Evolutionary conservation across 2,888 invertebrate species (phyloP), one percentile per base, ranked within the genome.

Genomic region (Biston betularia): DNA sequence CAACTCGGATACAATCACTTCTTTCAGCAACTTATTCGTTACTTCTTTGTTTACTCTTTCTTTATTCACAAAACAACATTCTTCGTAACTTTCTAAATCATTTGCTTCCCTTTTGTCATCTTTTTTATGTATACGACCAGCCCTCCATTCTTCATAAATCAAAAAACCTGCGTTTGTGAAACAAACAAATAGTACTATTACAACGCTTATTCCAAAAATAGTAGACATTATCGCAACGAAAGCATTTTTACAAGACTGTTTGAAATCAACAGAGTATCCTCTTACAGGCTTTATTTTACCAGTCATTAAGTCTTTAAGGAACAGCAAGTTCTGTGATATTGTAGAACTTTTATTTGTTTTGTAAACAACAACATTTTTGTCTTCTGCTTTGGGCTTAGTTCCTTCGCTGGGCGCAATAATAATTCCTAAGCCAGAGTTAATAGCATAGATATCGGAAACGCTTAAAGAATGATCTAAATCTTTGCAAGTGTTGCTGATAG

Each of bases 271-370:
- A 0, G 70, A 73, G n/a, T 79, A 79, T n/a, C 68, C 75, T 14
- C 77, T 75, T 2, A 69, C 44, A 5, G 83, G 80, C 62, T 74
- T 82, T 7, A 90, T 67, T 62, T 84, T 89, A 0, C 90, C 89
- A 54, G 73, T 78, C 55, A 89, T 72, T 40, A 90, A 65, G 73
- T 91, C 89, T 69, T 71, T 78, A 14, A 92, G 63, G 33, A 91
- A 75, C 33, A 79, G 74, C 9, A 91, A 45, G 73, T 90, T 89
- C 73, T 92, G 83, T 1, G 92, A 92, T 74, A 92, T 85, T 0
- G 90, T 89, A 0, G 89, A 79, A 58, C 89, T 88, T 24, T 24
- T 24, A 70, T 92, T 89, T 0, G 88, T 83, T 63, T 78, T 80
- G 2, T 87, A 63, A 48, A 57, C 35, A 67, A 80, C 69, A 2